These are phyloP conservation scores for Drosophila nikananu DNA, from an alignment of 1,140 invertebrate genomes.

Conservation along the genomic window DNA sequence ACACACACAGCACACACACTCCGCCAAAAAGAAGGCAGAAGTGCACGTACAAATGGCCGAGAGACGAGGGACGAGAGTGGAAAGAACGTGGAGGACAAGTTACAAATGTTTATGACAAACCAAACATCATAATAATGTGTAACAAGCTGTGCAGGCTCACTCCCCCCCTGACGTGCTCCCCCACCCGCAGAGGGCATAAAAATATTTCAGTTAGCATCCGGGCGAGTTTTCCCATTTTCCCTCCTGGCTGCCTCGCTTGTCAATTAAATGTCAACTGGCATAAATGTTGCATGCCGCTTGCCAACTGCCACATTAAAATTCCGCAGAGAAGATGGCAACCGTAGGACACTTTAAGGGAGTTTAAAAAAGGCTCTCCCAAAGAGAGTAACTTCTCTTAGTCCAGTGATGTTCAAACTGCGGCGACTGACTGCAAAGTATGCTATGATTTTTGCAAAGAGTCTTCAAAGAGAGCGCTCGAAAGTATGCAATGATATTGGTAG, in stretches of 20 bases:
- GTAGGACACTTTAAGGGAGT: slow-evolving; percentile 38
- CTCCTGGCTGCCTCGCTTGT: slow-evolving; percentile 50
- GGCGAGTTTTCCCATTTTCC: slow-evolving; percentile 26
- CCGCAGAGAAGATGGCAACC: slow-evolving; percentile 32
- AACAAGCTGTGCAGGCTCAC: slow-evolving; percentile 62
- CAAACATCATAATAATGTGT: slow-evolving; percentile 82
- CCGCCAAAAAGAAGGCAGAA: slow-evolving; percentile 6
- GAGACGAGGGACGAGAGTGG: slow-evolving; percentile 28
- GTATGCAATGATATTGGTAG: not conserved
- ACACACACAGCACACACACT: slow-evolving; percentile 10
- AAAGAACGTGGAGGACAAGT: slow-evolving; percentile 53
- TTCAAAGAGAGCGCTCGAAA: not conserved
- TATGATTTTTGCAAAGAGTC: slow-evolving; percentile 1
- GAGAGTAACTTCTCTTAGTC: slow-evolving; percentile 10
- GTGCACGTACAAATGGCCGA: slow-evolving; percentile 42
- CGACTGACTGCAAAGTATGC: slow-evolving; percentile 37
- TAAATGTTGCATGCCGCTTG: slow-evolving; percentile 62
- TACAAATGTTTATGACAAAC: slow-evolving; percentile 84
- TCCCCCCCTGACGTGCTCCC: not conserved
- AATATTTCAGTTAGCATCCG: slow-evolving; percentile 50
- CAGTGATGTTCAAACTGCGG: slow-evolving; percentile 61
- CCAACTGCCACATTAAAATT: slow-evolving; percentile 69
- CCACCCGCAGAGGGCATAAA: slow-evolving; percentile 32
- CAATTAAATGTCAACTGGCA: slow-evolving; percentile 83
- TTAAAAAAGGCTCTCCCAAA: slow-evolving; percentile 13